Evolutionary conservation across 2,113 vertebrate species (phyloP), one percentile per base, ranked within the genome.

Genomic region (Garra rufa): DNA sequence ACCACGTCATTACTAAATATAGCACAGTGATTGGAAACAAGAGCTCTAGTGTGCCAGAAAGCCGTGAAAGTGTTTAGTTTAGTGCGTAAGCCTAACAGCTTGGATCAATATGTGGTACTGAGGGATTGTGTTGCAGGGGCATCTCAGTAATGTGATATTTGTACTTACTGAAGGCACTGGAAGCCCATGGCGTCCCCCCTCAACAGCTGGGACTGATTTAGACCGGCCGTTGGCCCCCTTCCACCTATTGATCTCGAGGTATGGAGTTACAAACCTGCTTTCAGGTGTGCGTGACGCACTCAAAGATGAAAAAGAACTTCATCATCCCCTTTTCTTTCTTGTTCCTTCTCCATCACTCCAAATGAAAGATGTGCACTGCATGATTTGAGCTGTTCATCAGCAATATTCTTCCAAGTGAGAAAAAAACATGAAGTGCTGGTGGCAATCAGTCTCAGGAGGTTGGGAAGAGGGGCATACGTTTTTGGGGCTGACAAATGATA

Each of bases 361-460:
- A 85, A 65, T 88, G 81, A 86, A 65, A 83, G 81, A 86, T 88
- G 84, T 63, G 59, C 84, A n/a, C 82, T 61, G 81, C 71, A 52
- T 83, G 87, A 81, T 71, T 67, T 83, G 76, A 76, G 83, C 76
- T 70, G 77, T 81, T 88, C 87, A 81, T 88, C 84, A 88, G 84
- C 61, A 44, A 67, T 83, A 78, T 86, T 86, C 84, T 86, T 88
- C 81, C 74, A 80, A 83, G 87, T 4, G 48, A 85, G 24, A 57
- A 82, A 83, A 83, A 75, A 73, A 76, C 70, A 81, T 59, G 65
- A 83, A 82, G 86, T 77, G 81, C 86, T 85, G 59, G 76, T 81
- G 70, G 81, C 76, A 85, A 88, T 88, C 87, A 83, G 61, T 85
- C 74, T 82, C 13, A 24, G 46, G 41, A 69, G 69, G 76, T 17